Base-by-base conservation (phyloP, 1,140 invertebrate genomes). In the Tribolium madens region DNA sequence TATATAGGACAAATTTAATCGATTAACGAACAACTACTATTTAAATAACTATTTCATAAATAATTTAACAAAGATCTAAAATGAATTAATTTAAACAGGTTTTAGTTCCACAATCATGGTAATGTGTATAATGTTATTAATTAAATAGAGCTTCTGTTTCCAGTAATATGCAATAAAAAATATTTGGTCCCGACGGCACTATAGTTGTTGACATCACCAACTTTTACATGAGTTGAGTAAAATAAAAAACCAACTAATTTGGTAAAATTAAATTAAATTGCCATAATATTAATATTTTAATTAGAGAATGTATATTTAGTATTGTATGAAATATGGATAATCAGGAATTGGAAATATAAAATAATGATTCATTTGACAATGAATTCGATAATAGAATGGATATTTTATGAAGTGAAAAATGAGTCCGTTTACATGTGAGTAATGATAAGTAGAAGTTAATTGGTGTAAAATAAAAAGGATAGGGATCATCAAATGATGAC, bases 361-460 rank as follows among this genome's bases (percentile, higher is more conserved):
- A 26, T 3, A 26, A 42, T 10, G 36, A 10, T n/a, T 9, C 9
- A 31, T 33, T 26, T 18, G n/a, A 1, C 21, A 64, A 12, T n/a
- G 57, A 42, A 13, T 2, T 31, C 2, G 31, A 12, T 57, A 57
- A 21, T 57, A 9, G 12, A 64, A 64, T 13, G 31, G 21, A 33
- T 3, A n/a, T 12, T 31, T 21, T 7, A 57, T 57, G 17, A 42
- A 64, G 31, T 33, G 10, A n/a, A 26, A 64, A 64, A 64, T 64
- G 13, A 33, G 26, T 26, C 31, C 31, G 57, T 33, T 14, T 14
- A 9, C 14, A 26, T 60, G 53, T 64, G 57, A 64, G 21, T 64
- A 33, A 64, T 33, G 57, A n/a, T 26, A 64, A 64, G 57, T 64
- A 64, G 57, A 64, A 64, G 57, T 64, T 64, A 64, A 64, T 64